Base-by-base conservation (phyloP, 2,797 vertebrate genomes). In the Dallia pectoralis region DNA sequence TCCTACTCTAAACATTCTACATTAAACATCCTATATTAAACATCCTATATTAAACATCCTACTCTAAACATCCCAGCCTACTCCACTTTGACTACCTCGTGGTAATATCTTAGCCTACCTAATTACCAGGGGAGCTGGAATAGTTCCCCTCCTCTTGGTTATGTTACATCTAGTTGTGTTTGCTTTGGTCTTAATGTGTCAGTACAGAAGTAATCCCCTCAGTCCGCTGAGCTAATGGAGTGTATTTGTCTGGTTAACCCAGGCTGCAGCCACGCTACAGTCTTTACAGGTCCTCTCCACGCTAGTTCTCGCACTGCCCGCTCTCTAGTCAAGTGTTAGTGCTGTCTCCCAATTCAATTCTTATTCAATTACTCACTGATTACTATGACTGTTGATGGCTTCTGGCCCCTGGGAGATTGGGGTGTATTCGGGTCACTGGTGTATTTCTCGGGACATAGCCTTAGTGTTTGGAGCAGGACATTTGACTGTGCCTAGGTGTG, bases 211-310 rank as follows among this genome's bases (percentile, higher is more conserved):
- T 79, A 84, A 85, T 80, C 69, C 56, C 64, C 79, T 72, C 79
- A 74, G 78, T n/a, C 73, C 73, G 62, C 56, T 1, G 66, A 74
- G 72, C 51, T 73, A 80, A 74, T 15, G 53, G 67, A 75, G 65
- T 9, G 40, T 82, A 81, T 83, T 84, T 84, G 77, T 79, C 59
- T 47, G 70, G 82, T 84, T 85, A 84, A 85, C 86, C 72, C 44
- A 72, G 75, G 78, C 70, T 3, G 12, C 70, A 68, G 74, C 75
- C 18, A 29, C 67, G 16, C 67, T 53, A 48, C 4, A 51, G 77
- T 81, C 78, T 84, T 85, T 86, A 67, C 72, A 30, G 74, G 74
- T 84, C 47, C 4, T 16, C 68, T 81, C 82, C 73, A 64, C 53
- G 51, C 74, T 80, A 6, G 16, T 19, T 53, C 5, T 2, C 49